Conservation (phyloP, 1,140 invertebrate species). For the Drosophila tani region DNA sequence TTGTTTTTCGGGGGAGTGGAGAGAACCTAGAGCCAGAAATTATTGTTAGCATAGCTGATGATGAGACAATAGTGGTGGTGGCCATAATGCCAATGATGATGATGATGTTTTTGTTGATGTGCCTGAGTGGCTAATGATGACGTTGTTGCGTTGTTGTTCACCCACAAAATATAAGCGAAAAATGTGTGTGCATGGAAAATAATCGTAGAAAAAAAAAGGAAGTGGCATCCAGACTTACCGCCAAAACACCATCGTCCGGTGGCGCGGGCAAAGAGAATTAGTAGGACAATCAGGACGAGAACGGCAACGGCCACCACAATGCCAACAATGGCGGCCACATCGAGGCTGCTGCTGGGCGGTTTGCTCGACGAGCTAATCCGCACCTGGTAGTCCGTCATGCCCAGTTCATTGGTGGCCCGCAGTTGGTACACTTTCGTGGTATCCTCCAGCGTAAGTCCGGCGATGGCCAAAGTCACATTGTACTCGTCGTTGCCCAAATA, state of each 20-base stretch:
- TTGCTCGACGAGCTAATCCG: conserved; percentile 87
- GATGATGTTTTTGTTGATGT: conserved; percentile 34
- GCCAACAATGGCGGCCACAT: conserved; percentile 90
- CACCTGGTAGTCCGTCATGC: conserved; percentile 87
- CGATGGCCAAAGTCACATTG: conserved; percentile 88
- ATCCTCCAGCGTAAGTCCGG: conserved; percentile 90
- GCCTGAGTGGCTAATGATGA: conserved; percentile 54
- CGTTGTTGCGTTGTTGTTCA: conserved; percentile 41
- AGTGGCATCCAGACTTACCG: conserved; percentile 87
- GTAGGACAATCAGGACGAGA: conserved; percentile 88
- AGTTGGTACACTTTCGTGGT: conserved; percentile 90
- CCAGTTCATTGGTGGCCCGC: conserved; percentile 88
- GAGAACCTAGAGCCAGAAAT: conserved; percentile 62
- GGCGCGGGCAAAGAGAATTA: conserved; percentile 91
- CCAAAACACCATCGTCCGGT: conserved; percentile 93
- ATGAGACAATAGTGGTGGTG: conserved; percentile 56
- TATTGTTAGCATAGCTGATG: conserved; percentile 77
- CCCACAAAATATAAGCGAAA: conserved; percentile 57
- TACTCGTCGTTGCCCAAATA: conserved; percentile 88
- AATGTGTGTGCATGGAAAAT: conserved; percentile 27
- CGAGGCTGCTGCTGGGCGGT: conserved; percentile 88
- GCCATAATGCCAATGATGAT: conserved; percentile 46
- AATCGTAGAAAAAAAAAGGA: not conserved
- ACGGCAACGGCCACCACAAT: conserved; percentile 90
- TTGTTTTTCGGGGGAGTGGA: conserved; percentile 4